Evolutionary conservation across 2,113 vertebrate species (phyloP), one percentile per base, ranked within the genome.

Genomic region (Alces alces): DNA sequence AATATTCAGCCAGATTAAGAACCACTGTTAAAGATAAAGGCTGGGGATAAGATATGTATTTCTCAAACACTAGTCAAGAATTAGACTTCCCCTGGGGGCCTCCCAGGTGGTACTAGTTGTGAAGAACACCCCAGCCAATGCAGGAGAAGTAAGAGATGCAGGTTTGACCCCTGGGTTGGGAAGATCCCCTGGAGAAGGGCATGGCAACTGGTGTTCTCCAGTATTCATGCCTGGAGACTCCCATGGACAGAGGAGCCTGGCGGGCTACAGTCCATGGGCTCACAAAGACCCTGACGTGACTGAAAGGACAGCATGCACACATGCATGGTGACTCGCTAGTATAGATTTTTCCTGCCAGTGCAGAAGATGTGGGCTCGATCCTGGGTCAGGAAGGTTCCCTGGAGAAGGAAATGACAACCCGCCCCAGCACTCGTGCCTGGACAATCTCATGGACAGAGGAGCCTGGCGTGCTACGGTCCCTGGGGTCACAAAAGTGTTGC

Each of bases 261-360:
- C 23, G 5, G n/a, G 19, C 66, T 36, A 66, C n/a, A 76, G 11
- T 43, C 36, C 70, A 25, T 25, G 36, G 36, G 70, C 2, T 76
- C 36, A 43, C 36, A 43, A 14, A 73, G 36, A 73, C 11, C 43
- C 36, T 13, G 70, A 27, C 36, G 14, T 0, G 0, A 11, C 70
- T 25, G 70, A 76, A 43, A 43, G 0, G 0, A 76, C 36, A 25
- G 36, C 36, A 14, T 27, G 5, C 23, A 25, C 70, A 76, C 23
- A 14, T 0, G 23, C 23, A 14, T 0, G 23, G 70, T 43, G 36
- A 21, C 23, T 76, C 23, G 14, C 6, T 27, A 7, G 36, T 76
- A 76, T 25, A 27, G 70, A 76, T 76, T 43, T 76, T 43, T 39
- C 70, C 23, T 43, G 70, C 70, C 70, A 27, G 3, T 76, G 36